Conservation (phyloP, 2,888 invertebrate species). For the Rhogogaster chlorosoma region DNA sequence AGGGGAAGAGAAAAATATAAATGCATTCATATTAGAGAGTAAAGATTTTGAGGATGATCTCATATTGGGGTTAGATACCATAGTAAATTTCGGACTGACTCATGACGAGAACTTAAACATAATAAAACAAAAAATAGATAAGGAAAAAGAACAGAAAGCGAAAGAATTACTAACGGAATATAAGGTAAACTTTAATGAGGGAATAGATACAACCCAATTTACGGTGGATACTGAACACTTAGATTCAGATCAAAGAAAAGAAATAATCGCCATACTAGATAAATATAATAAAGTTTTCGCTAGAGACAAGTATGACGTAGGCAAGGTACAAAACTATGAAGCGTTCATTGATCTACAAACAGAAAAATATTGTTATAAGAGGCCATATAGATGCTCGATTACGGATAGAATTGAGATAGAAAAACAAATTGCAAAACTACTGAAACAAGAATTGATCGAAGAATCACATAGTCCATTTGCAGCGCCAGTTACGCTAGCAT, state of each 20-base stretch:
- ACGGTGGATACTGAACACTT: slow-evolving; percentile 14
- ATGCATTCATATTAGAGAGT: slow-evolving; percentile 56
- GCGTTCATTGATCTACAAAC: slow-evolving; percentile 26
- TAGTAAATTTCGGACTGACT: slow-evolving; percentile 52
- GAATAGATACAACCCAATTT: slow-evolving; percentile 33
- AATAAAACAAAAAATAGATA: slow-evolving; percentile 21
- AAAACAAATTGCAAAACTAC: slow-evolving; percentile 50
- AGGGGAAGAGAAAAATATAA: slow-evolving; percentile 54
- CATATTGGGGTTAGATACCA: slow-evolving; percentile 55
- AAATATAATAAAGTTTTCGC: background rate
- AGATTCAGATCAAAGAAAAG: background rate
- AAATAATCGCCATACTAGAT: slow-evolving; percentile 37
- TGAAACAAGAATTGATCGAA: slow-evolving; percentile 49
- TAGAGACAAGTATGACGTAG: slow-evolving; percentile 50
- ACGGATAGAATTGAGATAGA: slow-evolving; percentile 53
- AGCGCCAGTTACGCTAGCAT: slow-evolving; percentile 39
- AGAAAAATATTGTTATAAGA: slow-evolving; percentile 52
- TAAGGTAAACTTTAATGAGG: slow-evolving; percentile 43
- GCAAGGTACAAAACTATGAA: slow-evolving; percentile 42
- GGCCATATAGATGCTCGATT: slow-evolving; percentile 45
- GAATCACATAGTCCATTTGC: slow-evolving; percentile 56
- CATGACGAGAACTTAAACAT: slow-evolving; percentile 54
- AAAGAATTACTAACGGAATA: slow-evolving; percentile 1
- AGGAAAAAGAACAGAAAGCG: background rate
- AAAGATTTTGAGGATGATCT: slow-evolving; percentile 58